Conservation (phyloP, 1,140 invertebrate species). For the Heliconius eleuchia region DNA sequence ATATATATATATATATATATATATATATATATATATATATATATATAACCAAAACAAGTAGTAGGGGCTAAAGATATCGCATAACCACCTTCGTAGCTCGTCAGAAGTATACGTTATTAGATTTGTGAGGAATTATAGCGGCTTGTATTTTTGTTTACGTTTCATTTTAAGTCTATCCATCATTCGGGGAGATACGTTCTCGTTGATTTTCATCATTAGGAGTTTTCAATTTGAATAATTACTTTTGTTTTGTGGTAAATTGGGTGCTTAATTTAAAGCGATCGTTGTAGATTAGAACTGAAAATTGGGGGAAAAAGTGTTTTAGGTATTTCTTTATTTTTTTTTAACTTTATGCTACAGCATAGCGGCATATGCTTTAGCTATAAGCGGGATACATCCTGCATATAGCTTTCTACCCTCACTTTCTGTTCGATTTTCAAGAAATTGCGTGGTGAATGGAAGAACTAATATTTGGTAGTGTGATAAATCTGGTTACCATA, state of each 20-base stretch:
- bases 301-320: too few relatives aligned
- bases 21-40: too few relatives aligned
- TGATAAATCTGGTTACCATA: too few relatives aligned
- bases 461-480: too few relatives aligned
- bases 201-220: neutral
- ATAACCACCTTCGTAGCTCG: conserved; percentile 28
- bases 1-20: too few relatives aligned
- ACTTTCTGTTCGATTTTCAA: too few relatives aligned
- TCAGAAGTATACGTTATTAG: conserved; percentile 30
- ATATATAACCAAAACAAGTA: neutral
- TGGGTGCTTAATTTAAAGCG: neutral
- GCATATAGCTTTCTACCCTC: too few relatives aligned
- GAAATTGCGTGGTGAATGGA: too few relatives aligned
- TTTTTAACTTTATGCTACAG: too few relatives aligned
- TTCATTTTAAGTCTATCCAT: conserved; percentile 21
- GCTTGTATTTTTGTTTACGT: conserved; percentile 21
- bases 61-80: conserved; percentile 20
- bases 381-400: too few relatives aligned
- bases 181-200: neutral
- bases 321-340: too few relatives aligned
- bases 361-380: too few relatives aligned
- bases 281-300: neutral
- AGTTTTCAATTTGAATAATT: conserved; percentile 15
- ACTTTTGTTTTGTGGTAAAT: neutral
- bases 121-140: conserved; percentile 29